phyloP scores from a whole-genome alignment of 2,113 vertebrate genomes.

The Otocyon megalotis region DNA sequence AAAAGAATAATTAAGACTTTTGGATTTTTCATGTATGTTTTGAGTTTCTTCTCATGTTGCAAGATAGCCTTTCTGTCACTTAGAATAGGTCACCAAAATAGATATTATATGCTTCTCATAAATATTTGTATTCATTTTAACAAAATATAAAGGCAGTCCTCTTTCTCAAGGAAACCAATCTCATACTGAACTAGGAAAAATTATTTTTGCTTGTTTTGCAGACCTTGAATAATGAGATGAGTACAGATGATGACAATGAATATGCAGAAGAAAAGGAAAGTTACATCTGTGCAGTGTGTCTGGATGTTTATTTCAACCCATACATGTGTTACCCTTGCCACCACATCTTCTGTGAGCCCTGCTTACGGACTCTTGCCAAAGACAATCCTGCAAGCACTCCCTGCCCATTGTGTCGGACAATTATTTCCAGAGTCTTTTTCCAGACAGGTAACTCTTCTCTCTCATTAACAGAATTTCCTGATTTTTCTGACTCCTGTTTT shows the following conservation, averaged over 20 bases:
- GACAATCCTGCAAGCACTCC: constrained; percentile 91
- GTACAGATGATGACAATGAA: constrained; percentile 85
- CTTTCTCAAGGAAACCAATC: not conserved
- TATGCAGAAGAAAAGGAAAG: constrained; percentile 90
- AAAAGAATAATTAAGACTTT: not conserved
- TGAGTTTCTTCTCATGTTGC: constrained; percentile 51
- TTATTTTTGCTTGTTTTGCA: constrained; percentile 81
- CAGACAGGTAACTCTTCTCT: constrained; percentile 91
- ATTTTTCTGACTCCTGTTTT: not conserved
- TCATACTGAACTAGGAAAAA: constrained; percentile 7
- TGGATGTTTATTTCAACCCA: constrained; percentile 96
- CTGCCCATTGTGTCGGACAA: constrained; percentile 94
- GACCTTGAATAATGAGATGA: constrained; percentile 85
- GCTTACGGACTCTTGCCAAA: constrained; percentile 93
- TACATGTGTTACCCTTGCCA: constrained; percentile 95
- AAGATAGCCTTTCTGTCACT: constrained; percentile 14
- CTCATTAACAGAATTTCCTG: not conserved
- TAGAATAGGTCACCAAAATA: not conserved
- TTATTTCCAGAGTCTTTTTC: constrained; percentile 92
- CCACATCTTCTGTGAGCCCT: constrained; percentile 97
- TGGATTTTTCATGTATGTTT: not conserved
- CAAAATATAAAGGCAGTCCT: not conserved
- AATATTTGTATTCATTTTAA: constrained; percentile 63
- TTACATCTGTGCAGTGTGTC: constrained; percentile 94
- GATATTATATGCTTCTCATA: not conserved